Evolutionary conservation across 2,113 vertebrate species (phyloP).

Genomic region (Leptodactylus fuscus): DNA sequence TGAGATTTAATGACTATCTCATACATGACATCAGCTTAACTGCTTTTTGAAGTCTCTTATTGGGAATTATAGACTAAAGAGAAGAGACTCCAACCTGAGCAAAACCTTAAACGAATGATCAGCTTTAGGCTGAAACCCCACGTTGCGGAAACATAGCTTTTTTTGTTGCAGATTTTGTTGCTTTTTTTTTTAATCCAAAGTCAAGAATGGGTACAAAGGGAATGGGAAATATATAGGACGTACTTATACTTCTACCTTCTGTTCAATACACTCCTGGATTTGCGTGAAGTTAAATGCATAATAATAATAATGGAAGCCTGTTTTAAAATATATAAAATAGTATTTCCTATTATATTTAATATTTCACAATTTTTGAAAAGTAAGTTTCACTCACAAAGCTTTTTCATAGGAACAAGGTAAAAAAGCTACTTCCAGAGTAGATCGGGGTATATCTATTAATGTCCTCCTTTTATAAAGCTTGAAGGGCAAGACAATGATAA

Average conservation of each 20-base stretch:
- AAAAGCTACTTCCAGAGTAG: conserved; percentile 8
- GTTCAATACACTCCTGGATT: too few relatives aligned
- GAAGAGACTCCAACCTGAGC: neutral
- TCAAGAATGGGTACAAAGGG: too few relatives aligned
- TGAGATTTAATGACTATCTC: neutral
- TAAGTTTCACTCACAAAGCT: neutral
- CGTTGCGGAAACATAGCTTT: too few relatives aligned
- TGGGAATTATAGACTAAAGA: neutral
- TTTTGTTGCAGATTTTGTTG: too few relatives aligned
- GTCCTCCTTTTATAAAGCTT: conserved; percentile 49
- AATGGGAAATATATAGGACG: too few relatives aligned
- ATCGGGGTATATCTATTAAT: conserved; percentile 34
- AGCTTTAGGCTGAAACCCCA: neutral
- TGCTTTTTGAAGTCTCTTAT: neutral
- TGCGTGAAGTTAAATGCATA: conserved; percentile 12
- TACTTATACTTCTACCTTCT: too few relatives aligned
- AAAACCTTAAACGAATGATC: neutral
- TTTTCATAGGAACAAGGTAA: conserved; percentile 2
- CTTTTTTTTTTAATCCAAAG: too few relatives aligned
- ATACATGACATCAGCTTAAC: neutral
- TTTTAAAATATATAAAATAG: too few relatives aligned
- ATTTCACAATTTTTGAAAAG: conserved; percentile 17
- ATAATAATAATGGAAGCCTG: neutral
- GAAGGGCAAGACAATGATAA: conserved; percentile 53
- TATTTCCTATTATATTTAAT: conserved; percentile 13